Evolutionary conservation across 1,140 invertebrate species (phyloP), one percentile per base, ranked within the genome.

Genomic region (Pogonognathellus flavescens): DNA sequence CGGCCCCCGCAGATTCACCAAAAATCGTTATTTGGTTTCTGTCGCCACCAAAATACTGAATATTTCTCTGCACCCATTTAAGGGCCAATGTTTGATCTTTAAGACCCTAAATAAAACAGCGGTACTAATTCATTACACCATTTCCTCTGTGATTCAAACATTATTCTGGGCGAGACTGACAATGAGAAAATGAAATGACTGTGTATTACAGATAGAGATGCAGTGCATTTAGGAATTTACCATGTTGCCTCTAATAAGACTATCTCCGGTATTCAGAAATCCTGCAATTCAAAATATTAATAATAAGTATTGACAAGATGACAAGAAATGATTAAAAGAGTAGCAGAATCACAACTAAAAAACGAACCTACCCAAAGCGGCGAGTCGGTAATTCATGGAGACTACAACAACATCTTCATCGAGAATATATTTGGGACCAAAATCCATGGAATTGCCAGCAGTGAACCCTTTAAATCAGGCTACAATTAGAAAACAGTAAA

Each of bases 41-140:
- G 91, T 97, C 94, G 1, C 95, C 95, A 2, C 95, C 95, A 89
- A 96, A 96, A 0, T 91, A 89, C 1, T 89, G 91, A 52, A 96
- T 95, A 59, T 86, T 86, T 1, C 76, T 53, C 8, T 20, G 81
- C 0, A 86, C 22, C 81, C 81, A 86, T 50, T 57, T 41, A n/a
- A 83, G 53, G 10, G 85, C 85, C 52, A 86, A 20, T 52, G 1
- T 57, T 25, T 92, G 91, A 87, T 92, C 92, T 86, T 90, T 90
- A 84, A n/a, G n/a, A n/a, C n/a, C n/a, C n/a, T n/a, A n/a, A n/a
- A n/a, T n/a, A n/a, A n/a, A n/a, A n/a, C n/a, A n/a, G n/a, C n/a
- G n/a, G n/a, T n/a, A n/a, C n/a, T n/a, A n/a, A n/a, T n/a, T n/a
- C n/a, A n/a, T n/a, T n/a, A n/a, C n/a, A n/a, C n/a, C n/a, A n/a